A percentile compares a stretch with the other conserved stretches of the same genome.
phyloP scores from a whole-genome alignment of 2,888 invertebrate genomes.

The Platycnemis pennipes region DNA sequence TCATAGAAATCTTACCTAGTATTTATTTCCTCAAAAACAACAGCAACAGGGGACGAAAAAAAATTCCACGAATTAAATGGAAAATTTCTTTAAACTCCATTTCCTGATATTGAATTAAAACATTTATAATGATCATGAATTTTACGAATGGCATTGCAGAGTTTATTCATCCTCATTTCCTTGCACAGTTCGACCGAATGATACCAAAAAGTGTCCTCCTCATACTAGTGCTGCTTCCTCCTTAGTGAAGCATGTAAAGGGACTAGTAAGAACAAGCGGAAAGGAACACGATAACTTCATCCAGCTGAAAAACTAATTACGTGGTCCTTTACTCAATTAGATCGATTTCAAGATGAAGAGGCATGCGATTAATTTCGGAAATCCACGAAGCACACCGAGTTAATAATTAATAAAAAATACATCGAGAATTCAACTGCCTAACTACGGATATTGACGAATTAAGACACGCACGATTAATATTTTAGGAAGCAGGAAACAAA shows the following conservation, averaged over 20 bases:
- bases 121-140: too few species aligned
- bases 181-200: too few species aligned
- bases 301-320: neutral
- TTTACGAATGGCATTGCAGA: too few species aligned
- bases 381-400: neutral
- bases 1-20: too few species aligned
- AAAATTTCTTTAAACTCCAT: too few species aligned
- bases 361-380: neutral
- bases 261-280: neutral
- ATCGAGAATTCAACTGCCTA: neutral
- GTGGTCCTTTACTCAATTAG: neutral
- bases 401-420: neutral
- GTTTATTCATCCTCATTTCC: too few species aligned
- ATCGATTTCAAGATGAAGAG: neutral
- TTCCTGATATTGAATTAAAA: too few species aligned
- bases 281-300: neutral
- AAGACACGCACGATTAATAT: constrained; percentile 1
- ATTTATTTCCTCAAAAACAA: too few species aligned
- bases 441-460: constrained; percentile 35
- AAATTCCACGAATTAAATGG: too few species aligned
- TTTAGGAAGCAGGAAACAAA: neutral
- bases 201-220: too few species aligned
- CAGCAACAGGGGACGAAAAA: too few species aligned
- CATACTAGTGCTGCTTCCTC: too few species aligned
- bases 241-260: neutral